phyloP scores from a whole-genome alignment of 2,797 vertebrate species.

The Phylloscopus collybita region DNA sequence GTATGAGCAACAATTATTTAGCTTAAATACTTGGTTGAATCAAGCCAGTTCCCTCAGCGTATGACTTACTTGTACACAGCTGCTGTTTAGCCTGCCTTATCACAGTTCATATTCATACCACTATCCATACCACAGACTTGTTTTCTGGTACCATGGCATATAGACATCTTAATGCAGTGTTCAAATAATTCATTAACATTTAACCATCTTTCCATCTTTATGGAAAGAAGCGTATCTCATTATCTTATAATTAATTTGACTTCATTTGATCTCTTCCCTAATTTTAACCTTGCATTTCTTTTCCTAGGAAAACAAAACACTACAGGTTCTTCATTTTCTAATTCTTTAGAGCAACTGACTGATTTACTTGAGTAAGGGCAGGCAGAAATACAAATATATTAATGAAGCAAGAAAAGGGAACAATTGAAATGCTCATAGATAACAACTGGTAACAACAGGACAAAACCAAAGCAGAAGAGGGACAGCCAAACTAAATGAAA shows the following conservation, averaged over 20 bases:
- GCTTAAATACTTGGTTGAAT: neutral
- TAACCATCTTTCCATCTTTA: neutral
- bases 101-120: neutral
- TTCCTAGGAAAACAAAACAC: neutral
- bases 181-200: neutral
- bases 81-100: neutral
- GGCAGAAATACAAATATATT: neutral
- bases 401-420: neutral
- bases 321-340: neutral
- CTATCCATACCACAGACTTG: neutral
- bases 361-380: neutral
- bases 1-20: neutral
- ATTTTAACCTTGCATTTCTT: neutral
- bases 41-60: neutral
- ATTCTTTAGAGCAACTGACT: neutral
- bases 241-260: neutral
- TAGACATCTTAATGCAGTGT: neutral
- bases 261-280: neutral
- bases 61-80: neutral
- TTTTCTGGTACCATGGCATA: neutral
- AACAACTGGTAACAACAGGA: neutral
- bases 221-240: neutral
- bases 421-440: neutral
- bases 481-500: neutral
- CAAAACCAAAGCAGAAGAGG: neutral